A percentile compares a stretch with the other conserved stretches of the same genome.
These are phyloP conservation scores for Saimiri boliviensis DNA, from an alignment of 2,113 vertebrate species.

Conservation along the genomic window DNA sequence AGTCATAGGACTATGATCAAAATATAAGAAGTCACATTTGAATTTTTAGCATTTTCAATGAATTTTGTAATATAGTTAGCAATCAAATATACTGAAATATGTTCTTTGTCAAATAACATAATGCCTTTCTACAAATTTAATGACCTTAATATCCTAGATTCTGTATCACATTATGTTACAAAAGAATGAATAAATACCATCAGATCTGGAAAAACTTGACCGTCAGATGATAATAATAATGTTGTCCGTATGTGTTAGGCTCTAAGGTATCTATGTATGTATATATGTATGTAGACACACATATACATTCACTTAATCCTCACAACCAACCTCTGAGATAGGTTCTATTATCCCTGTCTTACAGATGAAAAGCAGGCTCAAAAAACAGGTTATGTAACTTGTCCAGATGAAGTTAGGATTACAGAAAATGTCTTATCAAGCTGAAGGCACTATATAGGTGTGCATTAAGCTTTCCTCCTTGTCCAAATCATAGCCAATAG, in stretches of 20 bases:
- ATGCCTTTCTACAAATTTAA: slow-evolving; percentile 16
- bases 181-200: slow-evolving; percentile 11
- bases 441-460: not conserved
- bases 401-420: slow-evolving; percentile 1
- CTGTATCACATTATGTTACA: not conserved
- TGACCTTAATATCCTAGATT: slow-evolving; percentile 22
- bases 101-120: slow-evolving; percentile 11
- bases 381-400: not conserved
- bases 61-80: slow-evolving; percentile 31
- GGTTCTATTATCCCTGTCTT: not conserved
- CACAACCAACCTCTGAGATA: not conserved
- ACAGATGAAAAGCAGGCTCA: not conserved
- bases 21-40: not conserved
- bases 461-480: not conserved
- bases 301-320: not conserved
- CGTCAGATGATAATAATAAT: not conserved
- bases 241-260: not conserved
- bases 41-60: slow-evolving; percentile 44
- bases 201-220: not conserved
- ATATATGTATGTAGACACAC: not conserved
- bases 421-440: not conserved
- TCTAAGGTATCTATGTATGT: not conserved
- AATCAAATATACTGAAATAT: not conserved
- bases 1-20: not conserved
- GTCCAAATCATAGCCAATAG: not conserved